These are phyloP conservation scores for Echiichthys vipera DNA, from an alignment of 2,797 vertebrate genomes.

Conservation along the genomic window DNA sequence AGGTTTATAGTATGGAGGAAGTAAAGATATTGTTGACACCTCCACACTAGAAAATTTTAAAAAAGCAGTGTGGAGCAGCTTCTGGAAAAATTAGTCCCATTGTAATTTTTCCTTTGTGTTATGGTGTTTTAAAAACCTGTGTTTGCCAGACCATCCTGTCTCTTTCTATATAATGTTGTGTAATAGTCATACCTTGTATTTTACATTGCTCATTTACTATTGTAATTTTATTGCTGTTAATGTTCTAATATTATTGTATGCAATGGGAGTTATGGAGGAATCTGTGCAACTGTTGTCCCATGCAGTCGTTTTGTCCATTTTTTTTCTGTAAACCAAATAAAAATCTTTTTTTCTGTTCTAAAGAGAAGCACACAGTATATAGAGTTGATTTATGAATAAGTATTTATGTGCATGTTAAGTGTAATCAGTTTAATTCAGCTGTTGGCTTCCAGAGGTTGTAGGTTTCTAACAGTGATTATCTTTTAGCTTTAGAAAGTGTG, in stretches of 20 bases:
- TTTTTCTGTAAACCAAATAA: conserved; percentile 74
- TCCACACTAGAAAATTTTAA: conserved; percentile 57
- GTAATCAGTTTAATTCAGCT: conserved; percentile 54
- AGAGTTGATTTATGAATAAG: conserved; percentile 73
- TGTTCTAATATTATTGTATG: conserved; percentile 74
- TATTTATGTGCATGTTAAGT: conserved; percentile 78
- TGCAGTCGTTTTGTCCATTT: conserved; percentile 49
- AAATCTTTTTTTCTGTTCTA: conserved; percentile 67
- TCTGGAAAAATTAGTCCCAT: conserved; percentile 14
- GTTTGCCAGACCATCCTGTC: conserved; percentile 52
- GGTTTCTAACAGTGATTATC: conserved; percentile 41
- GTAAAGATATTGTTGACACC: conserved; percentile 60
- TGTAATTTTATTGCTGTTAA: conserved; percentile 75
- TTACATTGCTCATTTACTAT: conserved; percentile 72
- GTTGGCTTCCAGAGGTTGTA: conserved; percentile 36
- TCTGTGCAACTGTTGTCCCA: conserved; percentile 54
- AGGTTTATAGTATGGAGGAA: conserved; percentile 49
- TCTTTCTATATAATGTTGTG: conserved; percentile 69
- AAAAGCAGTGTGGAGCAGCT: conserved; percentile 67
- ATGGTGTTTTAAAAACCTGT: conserved; percentile 49
- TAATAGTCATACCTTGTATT: conserved; percentile 67
- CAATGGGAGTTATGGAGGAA: conserved; percentile 41
- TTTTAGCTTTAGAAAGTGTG: conserved; percentile 42
- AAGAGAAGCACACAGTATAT: conserved; percentile 75
- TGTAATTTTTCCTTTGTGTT: conserved; percentile 41